Evolutionary conservation across 2,113 vertebrate genomes (phyloP), one percentile per base, ranked within the genome.

Genomic region (Hyla sarda): DNA sequence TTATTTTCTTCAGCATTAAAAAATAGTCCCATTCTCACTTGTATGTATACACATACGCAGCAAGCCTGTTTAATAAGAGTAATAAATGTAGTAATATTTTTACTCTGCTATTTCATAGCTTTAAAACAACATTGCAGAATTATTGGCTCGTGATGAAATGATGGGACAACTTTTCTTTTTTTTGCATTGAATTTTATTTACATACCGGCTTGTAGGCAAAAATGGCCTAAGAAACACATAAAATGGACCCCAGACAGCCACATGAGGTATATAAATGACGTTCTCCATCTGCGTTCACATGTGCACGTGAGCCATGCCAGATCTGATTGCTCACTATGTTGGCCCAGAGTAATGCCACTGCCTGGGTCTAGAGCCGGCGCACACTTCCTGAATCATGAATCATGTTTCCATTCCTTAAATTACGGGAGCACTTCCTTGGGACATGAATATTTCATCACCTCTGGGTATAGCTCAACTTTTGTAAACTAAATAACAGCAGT

Each of bases 291-390:
- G 74, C 50, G 25, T 32, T 50, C 6, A 50, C 47, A 52, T 5
- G 16, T 77, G 48, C 28, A 21, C 50, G 10, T 52, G 16, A 32
- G n/a, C 19, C 47, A 28, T 25, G 47, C 47, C 48, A 76, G 74
- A 48, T 52, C 74, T 50, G 37, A 50, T 25, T 76, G 74, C 28
- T 50, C 30, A 50, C 74, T 52, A 76, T 30, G 74, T 32, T 76
- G 74, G 74, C 47, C 28, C 47, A 52, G 45, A 30, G 25, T 52
- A 17, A 9, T 52, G 74, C 48, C 74, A 32, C 48, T 23, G 47
- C 41, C 30, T 75, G 73, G 25, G 73, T 16, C 11, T 50, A 13
- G n/a, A 30, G 14, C n/a, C 25, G 16, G 14, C 17, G 6, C 45
- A 50, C 25, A 75, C n/a, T 47, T 50, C n/a, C n/a, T 34, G 17